Conservation (phyloP, 2,113 vertebrate species). For the Rhinoderma darwinii region DNA sequence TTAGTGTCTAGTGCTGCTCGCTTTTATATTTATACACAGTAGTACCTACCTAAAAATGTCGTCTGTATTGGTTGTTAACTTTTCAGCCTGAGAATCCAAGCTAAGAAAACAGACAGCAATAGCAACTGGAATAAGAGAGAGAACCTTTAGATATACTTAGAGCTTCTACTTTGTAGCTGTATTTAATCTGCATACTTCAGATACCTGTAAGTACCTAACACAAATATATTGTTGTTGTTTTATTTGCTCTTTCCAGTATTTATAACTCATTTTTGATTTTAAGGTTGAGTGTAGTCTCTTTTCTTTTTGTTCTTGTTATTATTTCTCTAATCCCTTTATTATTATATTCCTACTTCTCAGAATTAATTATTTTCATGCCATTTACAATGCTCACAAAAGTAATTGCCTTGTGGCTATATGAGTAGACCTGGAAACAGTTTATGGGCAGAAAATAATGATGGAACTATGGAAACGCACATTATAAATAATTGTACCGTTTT, state of each 20-base stretch:
- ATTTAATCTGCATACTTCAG: background rate
- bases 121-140: too few species aligned
- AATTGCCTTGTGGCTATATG: background rate
- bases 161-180: background rate
- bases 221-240: too few species aligned
- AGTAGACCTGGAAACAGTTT: background rate
- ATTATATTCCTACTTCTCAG: background rate
- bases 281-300: background rate
- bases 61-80: too few species aligned
- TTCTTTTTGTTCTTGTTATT: background rate
- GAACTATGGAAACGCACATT: background rate
- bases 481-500: background rate
- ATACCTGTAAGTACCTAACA: background rate
- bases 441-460: background rate
- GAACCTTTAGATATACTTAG: background rate
- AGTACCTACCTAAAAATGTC: too few species aligned
- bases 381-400: background rate
- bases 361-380: background rate
- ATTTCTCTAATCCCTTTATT: background rate
- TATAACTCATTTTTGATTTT: background rate
- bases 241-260: background rate
- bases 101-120: too few species aligned
- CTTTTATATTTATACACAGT: too few species aligned
- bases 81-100: too few species aligned
- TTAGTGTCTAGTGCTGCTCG: too few species aligned